phyloP scores from a whole-genome alignment of 2,797 vertebrate species.

The Sebastes dallii region DNA sequence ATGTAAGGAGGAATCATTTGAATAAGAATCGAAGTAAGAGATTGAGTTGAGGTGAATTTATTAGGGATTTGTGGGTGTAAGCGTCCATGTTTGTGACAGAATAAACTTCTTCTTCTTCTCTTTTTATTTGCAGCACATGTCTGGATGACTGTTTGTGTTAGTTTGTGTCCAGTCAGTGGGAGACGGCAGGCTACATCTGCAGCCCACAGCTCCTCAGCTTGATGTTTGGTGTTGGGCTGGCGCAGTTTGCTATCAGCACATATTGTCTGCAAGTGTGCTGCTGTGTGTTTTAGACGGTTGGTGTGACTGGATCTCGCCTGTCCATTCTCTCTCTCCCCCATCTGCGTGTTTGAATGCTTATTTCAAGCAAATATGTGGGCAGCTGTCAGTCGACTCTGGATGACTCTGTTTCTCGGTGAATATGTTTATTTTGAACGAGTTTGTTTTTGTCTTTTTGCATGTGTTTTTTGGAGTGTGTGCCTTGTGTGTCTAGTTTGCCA shows the following conservation, averaged over 20 bases:
- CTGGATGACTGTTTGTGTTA: conserved; percentile 34
- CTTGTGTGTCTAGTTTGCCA: neutral
- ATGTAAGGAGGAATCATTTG: conserved; percentile 21
- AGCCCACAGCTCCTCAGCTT: conserved; percentile 43
- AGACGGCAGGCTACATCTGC: conserved; percentile 40
- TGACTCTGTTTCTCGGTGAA: conserved; percentile 29
- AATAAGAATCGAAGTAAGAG: conserved; percentile 34
- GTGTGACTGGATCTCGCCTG: conserved; percentile 33
- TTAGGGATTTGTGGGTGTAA: conserved; percentile 16
- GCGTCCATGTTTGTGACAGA: conserved; percentile 1
- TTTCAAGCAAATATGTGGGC: conserved; percentile 61
- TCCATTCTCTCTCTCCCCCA: neutral
- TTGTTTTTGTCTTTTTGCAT: conserved; percentile 27
- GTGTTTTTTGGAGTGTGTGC: conserved; percentile 8
- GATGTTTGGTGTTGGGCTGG: conserved; percentile 51
- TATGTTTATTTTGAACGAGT: conserved; percentile 35
- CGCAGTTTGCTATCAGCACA: conserved; percentile 60
- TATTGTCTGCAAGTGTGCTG: conserved; percentile 50
- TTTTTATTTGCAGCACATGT: conserved; percentile 43
- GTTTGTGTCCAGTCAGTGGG: conserved; percentile 48
- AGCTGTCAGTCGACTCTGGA: conserved; percentile 56
- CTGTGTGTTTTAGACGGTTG: conserved; percentile 62
- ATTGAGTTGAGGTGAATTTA: conserved; percentile 16
- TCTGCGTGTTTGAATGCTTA: conserved; percentile 53
- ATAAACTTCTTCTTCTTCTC: conserved; percentile 21